These are phyloP conservation scores for Drosophila aldrichi DNA, from an alignment of 2,888 invertebrate species.

Conservation along the genomic window DNA sequence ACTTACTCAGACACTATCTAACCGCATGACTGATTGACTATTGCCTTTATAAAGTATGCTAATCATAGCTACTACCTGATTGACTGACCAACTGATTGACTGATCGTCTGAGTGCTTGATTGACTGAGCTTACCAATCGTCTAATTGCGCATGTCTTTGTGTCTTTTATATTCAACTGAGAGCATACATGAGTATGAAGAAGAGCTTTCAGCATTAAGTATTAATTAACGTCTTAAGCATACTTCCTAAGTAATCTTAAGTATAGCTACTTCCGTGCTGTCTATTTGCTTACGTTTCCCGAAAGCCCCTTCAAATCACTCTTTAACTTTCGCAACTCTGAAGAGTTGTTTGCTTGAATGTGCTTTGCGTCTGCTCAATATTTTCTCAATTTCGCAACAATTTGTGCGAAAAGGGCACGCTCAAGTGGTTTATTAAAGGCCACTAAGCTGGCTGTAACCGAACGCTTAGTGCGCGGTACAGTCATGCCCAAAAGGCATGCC, in stretches of 20 bases:
- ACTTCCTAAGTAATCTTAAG: neutral
- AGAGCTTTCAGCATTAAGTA: neutral
- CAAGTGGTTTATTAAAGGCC: constrained; percentile 29
- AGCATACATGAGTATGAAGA: neutral
- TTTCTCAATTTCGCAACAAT: constrained; percentile 19
- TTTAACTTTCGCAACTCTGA: neutral
- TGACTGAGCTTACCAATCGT: too few relatives aligned
- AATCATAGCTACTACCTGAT: neutral
- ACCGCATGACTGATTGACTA: neutral
- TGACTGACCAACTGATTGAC: neutral
- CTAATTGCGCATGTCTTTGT: too few relatives aligned
- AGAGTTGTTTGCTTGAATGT: constrained; percentile 1
- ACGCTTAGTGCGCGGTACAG: constrained; percentile 40
- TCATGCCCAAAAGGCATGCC: constrained; percentile 35
- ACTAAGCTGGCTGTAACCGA: constrained; percentile 21
- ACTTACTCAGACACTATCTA: neutral
- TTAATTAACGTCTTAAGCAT: neutral
- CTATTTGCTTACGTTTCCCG: neutral
- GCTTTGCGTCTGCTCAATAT: constrained; percentile 8
- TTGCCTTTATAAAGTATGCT: neutral
- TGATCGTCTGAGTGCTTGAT: too few relatives aligned
- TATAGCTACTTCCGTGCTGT: neutral
- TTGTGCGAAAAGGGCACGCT: constrained; percentile 11
- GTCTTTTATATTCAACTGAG: neutral
- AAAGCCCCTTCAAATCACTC: neutral